phyloP scores from a whole-genome alignment of 2,888 invertebrate genomes.

The Trypoxylon attenuatum region DNA sequence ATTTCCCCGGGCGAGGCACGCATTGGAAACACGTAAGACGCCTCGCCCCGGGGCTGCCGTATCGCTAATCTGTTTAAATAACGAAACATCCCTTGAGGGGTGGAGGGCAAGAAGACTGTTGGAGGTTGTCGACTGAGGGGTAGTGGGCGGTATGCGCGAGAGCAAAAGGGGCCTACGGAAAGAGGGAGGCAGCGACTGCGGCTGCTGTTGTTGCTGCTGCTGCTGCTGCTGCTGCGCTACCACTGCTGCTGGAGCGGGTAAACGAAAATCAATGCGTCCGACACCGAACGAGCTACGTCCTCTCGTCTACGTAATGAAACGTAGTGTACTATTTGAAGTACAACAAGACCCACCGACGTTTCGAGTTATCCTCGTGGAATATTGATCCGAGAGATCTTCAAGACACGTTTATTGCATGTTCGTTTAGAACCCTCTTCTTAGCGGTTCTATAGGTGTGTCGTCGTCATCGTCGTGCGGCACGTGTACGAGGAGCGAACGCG shows the following conservation, averaged over 20 bases:
- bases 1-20: constrained; percentile 64
- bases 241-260: constrained; percentile 54
- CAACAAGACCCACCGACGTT: too few relatives aligned
- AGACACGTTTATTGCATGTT: constrained; percentile 36
- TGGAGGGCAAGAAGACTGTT: constrained; percentile 31
- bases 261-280: constrained; percentile 73
- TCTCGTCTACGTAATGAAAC: constrained; percentile 47
- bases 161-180: constrained; percentile 36
- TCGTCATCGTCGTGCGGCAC: too few relatives aligned
- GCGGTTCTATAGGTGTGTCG: too few relatives aligned
- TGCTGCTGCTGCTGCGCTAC: too few relatives aligned
- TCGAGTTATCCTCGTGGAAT: too few relatives aligned
- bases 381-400: too few relatives aligned
- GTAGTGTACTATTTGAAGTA: too few relatives aligned
- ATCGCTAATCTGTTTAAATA: constrained; percentile 74
- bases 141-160: constrained; percentile 6
- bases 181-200: constrained; percentile 24
- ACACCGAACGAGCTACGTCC: constrained; percentile 51
- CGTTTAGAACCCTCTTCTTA: constrained; percentile 6
- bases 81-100: constrained; percentile 70
- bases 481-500: constrained; percentile 8
- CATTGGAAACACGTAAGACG: constrained; percentile 71
- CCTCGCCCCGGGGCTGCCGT: constrained; percentile 62
- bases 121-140: neutral
- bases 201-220: too few relatives aligned